Evolutionary conservation across 2,888 invertebrate species (phyloP).

Genomic region (Lumbricus terrestris): DNA sequence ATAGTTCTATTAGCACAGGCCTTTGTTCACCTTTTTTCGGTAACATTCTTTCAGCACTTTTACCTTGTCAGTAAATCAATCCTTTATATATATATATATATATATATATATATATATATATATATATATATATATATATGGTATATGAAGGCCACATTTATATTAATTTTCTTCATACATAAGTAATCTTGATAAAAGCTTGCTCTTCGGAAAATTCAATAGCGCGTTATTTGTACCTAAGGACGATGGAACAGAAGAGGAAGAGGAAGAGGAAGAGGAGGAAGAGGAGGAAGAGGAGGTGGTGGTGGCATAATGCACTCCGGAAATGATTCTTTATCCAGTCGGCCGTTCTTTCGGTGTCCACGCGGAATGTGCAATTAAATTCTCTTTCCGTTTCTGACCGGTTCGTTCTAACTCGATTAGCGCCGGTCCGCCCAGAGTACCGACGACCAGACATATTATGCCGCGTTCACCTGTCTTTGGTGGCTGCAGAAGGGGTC

Average conservation of each 20-base stretch:
- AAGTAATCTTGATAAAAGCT: not conserved
- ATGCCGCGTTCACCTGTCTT: not conserved
- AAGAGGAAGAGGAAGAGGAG: too few species aligned
- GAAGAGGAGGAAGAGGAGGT: too few species aligned
- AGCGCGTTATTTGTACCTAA: not conserved
- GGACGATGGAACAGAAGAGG: too few species aligned
- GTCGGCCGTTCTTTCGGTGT: not conserved
- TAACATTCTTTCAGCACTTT: not conserved
- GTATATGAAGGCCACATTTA: not conserved
- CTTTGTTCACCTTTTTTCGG: not conserved
- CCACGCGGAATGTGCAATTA: not conserved
- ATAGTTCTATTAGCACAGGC: too few species aligned
- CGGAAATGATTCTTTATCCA: conserved; percentile 3
- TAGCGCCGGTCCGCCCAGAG: not conserved
- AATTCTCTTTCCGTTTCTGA: not conserved
- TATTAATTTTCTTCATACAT: not conserved
- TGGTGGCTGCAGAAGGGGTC: not conserved
- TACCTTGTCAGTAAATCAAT: not conserved
- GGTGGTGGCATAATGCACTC: not conserved
- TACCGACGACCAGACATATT: not conserved
- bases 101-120: too few species aligned
- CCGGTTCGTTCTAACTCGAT: not conserved
- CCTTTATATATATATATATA: not conserved
- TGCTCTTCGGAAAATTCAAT: not conserved
- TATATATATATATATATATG: too few species aligned